Base-by-base conservation (phyloP, 2,113 vertebrate genomes). In the Aptenodytes patagonicus region DNA sequence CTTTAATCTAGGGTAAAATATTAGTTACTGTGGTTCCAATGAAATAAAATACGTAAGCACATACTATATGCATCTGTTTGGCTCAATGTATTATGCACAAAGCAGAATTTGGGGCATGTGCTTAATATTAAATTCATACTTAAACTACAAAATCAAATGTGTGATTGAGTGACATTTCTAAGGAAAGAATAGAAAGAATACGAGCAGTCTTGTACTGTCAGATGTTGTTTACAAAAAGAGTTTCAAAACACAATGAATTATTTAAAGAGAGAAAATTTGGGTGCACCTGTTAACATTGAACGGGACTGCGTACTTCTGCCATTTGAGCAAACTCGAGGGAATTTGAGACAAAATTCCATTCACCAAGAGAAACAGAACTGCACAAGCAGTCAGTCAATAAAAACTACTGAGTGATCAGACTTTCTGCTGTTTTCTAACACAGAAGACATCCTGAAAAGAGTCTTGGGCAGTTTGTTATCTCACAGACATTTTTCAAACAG, bases 111-210 rank as follows among this genome's bases (percentile, higher is more conserved):
- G 42, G 32, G 64, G 40, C 55, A 88, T 17, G 70, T 49, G 58
- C 40, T 94, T 93, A 81, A 66, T 87, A 87, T 38, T 69, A 84
- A 92, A 93, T 87, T 79, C 61, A 79, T 65, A 60, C 24, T 92
- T 83, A 24, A 84, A 70, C 34, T 61, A 66, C 9, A 1, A 76
- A 95, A 82, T 61, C 36, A 91, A 76, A 89, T 51, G 16, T 52
- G 17, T 49, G n/a, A 71, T 31, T 62, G 44, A 94, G 31, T 75
- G 73, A 69, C 31, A 72, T 79, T 89, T 89, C 73, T 72, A 70
- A 79, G 44, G 40, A 72, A 93, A 89, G 57, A 95, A 57, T 0
- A 87, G 38, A 66, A 91, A 82, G 62, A 73, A 58, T 47, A 80
- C 1, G 3, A 90, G 28, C 38, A 62, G 36, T 52, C n/a, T 81